Evolutionary conservation across 2,888 invertebrate species (phyloP), one percentile per base, ranked within the genome.

Genomic region (Erannis defoliaria): DNA sequence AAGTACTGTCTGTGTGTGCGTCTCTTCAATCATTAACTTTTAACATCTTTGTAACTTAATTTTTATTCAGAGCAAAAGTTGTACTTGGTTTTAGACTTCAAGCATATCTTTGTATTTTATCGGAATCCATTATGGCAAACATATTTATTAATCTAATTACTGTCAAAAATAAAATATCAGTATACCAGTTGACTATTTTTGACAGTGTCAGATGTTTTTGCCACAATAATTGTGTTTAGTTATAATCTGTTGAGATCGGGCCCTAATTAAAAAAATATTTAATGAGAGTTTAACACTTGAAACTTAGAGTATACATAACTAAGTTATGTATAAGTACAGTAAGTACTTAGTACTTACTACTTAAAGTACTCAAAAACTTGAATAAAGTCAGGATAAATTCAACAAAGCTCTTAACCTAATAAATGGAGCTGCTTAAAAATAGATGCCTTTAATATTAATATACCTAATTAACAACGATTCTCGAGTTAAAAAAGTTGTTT

Each of bases 201-300:
- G 9, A 31, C 31, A 31, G 31, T 10, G 9, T 10, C 9, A 31
- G 6, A 31, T 12, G 9, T n/a, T 35, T 29, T 29, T 29, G 9
- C 5, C 23, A 23, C 4, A 23, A 5, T 23, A 23, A 23, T 23
- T n/a, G n/a, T n/a, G n/a, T n/a, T n/a, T n/a, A n/a, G n/a, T n/a
- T n/a, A n/a, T n/a, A n/a, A n/a, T 45, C 0, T 16, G 26, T 45
- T 21, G 19, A 38, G 46, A 51, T 53, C 40, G 53, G 56, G 26
- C 19, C 42, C 35, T 56, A 48, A 21, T 69, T 53, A 75, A 78
- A 75, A 74, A 78, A 73, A 71, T 75, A 26, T 14, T 5, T 48
- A 50, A 80, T 81, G 79, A 85, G 78, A 82, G 78, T 82, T 86
- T 78, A 90, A 90, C 90, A 89, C 74, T 78, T 87, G n/a, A n/a